A percentile compares a stretch with the other conserved stretches of the same genome.
phyloP scores from a whole-genome alignment of 1,140 invertebrate species.

The Helicoverpa armigera region DNA sequence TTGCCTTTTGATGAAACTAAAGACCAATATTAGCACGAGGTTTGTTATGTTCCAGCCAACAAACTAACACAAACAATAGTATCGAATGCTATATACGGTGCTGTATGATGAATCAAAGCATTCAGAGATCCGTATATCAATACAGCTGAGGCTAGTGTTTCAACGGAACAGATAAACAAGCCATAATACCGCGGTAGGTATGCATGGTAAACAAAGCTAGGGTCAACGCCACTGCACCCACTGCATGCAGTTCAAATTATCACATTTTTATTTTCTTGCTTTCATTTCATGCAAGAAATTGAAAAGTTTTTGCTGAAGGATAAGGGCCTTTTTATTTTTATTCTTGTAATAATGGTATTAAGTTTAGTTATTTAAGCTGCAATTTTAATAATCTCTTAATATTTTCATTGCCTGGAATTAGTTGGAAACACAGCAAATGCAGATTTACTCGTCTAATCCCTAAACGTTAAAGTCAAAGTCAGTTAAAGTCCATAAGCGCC shows the following conservation, averaged over 20 bases:
- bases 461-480: slow-evolving; percentile 32
- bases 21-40: slow-evolving; percentile 19
- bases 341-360: neutral
- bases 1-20: slow-evolving; percentile 20
- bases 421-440: slow-evolving; percentile 19
- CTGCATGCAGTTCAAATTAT: slow-evolving; percentile 27
- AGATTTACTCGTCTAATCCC: slow-evolving; percentile 29
- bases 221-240: slow-evolving; percentile 72
- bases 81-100: slow-evolving; percentile 24
- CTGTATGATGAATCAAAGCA: slow-evolving; percentile 37
- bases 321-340: no score
- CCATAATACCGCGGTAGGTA: slow-evolving; percentile 58
- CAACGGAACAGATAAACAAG: slow-evolving; percentile 59
- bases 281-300: neutral
- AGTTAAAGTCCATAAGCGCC: slow-evolving; percentile 18
- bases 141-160: slow-evolving; percentile 56
- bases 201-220: slow-evolving; percentile 72
- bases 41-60: slow-evolving; percentile 11
- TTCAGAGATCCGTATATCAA: slow-evolving; percentile 54
- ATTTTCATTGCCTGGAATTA: neutral
- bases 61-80: slow-evolving; percentile 21
- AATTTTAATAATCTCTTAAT: neutral
- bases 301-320: slow-evolving; percentile 8
- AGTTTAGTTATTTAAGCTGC: neutral
- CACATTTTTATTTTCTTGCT: slow-evolving; percentile 30